Evolutionary conservation across 2,888 invertebrate genomes (phyloP).

Genomic region (Abrostola triplasia): DNA sequence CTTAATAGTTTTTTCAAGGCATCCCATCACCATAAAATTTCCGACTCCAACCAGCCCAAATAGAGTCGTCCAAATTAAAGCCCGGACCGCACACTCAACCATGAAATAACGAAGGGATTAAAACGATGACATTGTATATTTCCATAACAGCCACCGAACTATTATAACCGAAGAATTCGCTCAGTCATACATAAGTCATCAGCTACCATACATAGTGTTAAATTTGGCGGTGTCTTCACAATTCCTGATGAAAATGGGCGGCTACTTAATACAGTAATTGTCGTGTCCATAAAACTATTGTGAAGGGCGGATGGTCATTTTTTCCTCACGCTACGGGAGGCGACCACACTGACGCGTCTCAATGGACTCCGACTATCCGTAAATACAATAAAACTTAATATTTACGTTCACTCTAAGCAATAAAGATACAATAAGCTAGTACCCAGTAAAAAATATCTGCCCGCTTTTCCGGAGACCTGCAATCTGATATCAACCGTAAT

Average conservation of each 20-base stretch:
- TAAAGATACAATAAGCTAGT: slow-evolving; percentile 83
- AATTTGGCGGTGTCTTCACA: slow-evolving; percentile 81
- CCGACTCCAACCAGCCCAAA: slow-evolving; percentile 26
- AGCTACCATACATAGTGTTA: slow-evolving; percentile 78
- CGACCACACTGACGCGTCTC: slow-evolving; percentile 81
- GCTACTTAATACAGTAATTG: slow-evolving; percentile 77
- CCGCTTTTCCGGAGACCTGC: slow-evolving; percentile 57
- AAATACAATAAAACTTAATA: slow-evolving; percentile 87
- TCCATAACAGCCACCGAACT: slow-evolving; percentile 63
- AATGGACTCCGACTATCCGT: slow-evolving; percentile 75
- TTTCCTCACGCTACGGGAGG: slow-evolving; percentile 80
- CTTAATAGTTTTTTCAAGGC: slow-evolving; percentile 4
- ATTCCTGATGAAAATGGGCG: slow-evolving; percentile 66
- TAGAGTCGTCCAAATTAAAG: slow-evolving; percentile 51
- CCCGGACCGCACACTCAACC: slow-evolving; percentile 60
- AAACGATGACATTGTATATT: slow-evolving; percentile 81
- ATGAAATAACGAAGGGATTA: slow-evolving; percentile 84
- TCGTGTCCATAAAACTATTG: slow-evolving; percentile 78
- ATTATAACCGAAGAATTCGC: slow-evolving; percentile 68
- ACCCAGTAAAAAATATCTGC: slow-evolving; percentile 72
- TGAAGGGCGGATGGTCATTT: slow-evolving; percentile 76
- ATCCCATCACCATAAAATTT: slow-evolving; percentile 30
- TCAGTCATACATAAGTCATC: slow-evolving; percentile 83
- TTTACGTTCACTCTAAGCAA: slow-evolving; percentile 83
- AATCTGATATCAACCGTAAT: slow-evolving; percentile 51